Evolutionary conservation across 2,888 invertebrate species (phyloP).

Genomic region (Sinopyrophorus schimmeli): DNA sequence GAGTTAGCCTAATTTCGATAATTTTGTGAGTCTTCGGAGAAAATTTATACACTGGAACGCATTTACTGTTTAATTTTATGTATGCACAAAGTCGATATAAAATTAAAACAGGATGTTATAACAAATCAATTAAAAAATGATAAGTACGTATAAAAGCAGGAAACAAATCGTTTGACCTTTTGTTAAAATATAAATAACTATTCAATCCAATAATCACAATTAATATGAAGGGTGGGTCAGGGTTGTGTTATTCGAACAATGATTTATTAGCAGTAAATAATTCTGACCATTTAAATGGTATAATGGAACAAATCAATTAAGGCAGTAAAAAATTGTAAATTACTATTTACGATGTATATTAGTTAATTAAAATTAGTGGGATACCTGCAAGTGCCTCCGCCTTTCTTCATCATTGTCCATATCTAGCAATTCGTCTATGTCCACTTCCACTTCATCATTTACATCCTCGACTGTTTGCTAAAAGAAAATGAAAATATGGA

Average conservation of each 20-base stretch:
- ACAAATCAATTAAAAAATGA: too few species aligned
- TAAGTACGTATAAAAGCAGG: too few species aligned
- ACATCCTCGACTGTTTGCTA: conserved; percentile 57
- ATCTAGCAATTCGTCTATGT: conserved; percentile 92
- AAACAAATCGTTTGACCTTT: conserved; percentile 10
- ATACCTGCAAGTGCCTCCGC: conserved; percentile 79
- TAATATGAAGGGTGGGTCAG: conserved; percentile 8
- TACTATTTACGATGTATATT: too few species aligned
- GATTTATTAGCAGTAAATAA: too few species aligned
- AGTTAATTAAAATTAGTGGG: too few species aligned
- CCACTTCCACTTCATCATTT: conserved; percentile 81
- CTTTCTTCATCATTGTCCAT: conserved; percentile 89
- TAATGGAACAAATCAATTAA: too few species aligned
- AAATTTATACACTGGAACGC: not conserved
- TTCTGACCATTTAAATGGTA: too few species aligned
- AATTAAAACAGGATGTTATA: conserved; percentile 1
- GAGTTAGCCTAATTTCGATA: not conserved
- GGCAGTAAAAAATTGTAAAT: too few species aligned
- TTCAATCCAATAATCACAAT: not conserved
- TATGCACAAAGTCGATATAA: not conserved
- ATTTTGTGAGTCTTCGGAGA: not conserved
- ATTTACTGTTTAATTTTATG: not conserved
- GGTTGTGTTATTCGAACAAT: conserved; percentile 7
- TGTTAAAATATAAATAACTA: conserved; percentile 3
- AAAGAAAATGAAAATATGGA: conserved; percentile 40